These are phyloP conservation scores for Drosophila ezoana DNA, from an alignment of 2,888 invertebrate genomes.

Conservation along the genomic window DNA sequence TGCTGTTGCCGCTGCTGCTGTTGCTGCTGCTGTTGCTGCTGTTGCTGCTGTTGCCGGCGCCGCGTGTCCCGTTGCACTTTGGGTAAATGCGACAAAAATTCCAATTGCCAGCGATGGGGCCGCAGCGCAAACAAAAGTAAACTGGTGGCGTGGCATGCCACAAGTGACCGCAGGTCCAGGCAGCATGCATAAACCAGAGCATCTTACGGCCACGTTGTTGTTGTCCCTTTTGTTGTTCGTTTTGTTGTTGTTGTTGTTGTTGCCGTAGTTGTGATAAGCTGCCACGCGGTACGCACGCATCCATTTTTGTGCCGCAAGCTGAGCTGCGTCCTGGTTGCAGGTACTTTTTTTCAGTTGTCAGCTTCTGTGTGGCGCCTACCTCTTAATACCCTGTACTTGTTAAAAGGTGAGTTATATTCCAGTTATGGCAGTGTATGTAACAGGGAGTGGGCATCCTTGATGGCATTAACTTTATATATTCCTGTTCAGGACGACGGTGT, in stretches of 20 bases:
- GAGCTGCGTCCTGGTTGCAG: slow-evolving; percentile 14
- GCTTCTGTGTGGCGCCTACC: background rate
- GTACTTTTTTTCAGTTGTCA: slow-evolving; percentile 22
- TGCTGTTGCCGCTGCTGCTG: slow-evolving; percentile 25
- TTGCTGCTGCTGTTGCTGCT: slow-evolving; percentile 35
- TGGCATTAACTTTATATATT: too few relatives aligned
- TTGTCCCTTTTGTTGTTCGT: background rate
- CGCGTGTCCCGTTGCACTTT: slow-evolving; percentile 66
- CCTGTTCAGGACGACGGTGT: too few relatives aligned
- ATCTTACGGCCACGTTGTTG: slow-evolving; percentile 52
- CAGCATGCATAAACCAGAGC: slow-evolving; percentile 67
- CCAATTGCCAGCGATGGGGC: slow-evolving; percentile 74
- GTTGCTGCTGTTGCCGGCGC: slow-evolving; percentile 26
- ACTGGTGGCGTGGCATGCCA: slow-evolving; percentile 61
- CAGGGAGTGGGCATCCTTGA: too few relatives aligned
- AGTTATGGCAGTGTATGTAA: too few relatives aligned
- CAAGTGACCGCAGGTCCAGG: slow-evolving; percentile 75
- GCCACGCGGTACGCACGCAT: slow-evolving; percentile 60
- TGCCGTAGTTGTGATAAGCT: slow-evolving; percentile 70
- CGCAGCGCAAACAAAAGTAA: slow-evolving; percentile 70
- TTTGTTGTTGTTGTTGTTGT: background rate
- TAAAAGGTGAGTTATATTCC: background rate
- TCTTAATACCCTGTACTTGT: slow-evolving; percentile 5
- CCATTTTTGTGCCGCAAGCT: slow-evolving; percentile 37
- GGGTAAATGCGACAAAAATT: slow-evolving; percentile 85